Percentiles rank a stretch among this genome's conserved stretches.
phyloP scores from a whole-genome alignment of 1,140 invertebrate species.

The Bathynomus jamesi region DNA sequence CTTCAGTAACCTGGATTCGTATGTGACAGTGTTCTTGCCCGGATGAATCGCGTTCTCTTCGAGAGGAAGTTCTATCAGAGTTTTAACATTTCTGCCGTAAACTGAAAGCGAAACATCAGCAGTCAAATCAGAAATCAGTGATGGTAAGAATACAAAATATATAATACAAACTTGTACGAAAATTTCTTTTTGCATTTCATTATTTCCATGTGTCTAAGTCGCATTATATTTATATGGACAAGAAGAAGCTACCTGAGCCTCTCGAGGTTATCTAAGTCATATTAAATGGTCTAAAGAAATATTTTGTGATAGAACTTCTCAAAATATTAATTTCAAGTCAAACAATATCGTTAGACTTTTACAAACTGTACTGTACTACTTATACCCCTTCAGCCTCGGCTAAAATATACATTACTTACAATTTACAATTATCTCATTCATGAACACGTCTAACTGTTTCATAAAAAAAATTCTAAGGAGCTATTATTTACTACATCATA shows the following conservation, averaged over 20 bases:
- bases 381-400: too few species aligned
- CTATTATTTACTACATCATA: too few species aligned
- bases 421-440: too few species aligned
- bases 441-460: too few species aligned
- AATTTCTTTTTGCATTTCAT: not conserved
- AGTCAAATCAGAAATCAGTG: too few species aligned
- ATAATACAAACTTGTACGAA: not conserved
- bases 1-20: conserved; percentile 79
- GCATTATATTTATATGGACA: not conserved
- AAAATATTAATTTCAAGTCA: too few species aligned
- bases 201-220: not conserved
- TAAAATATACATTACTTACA: too few species aligned
- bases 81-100: conserved; percentile 74
- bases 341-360: too few species aligned
- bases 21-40: conserved; percentile 86
- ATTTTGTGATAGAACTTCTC: too few species aligned
- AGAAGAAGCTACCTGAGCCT: not conserved
- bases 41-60: conserved; percentile 61
- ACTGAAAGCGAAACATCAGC: conserved; percentile 50
- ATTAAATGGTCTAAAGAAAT: too few species aligned
- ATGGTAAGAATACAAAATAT: not conserved
- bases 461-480: too few species aligned
- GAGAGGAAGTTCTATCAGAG: conserved; percentile 70
- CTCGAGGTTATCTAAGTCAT: not conserved
- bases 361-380: too few species aligned